A percentile compares a stretch with the other conserved stretches of the same genome.
Conservation (phyloP, 2,113 vertebrate species). For the Otolemur garnettii region DNA sequence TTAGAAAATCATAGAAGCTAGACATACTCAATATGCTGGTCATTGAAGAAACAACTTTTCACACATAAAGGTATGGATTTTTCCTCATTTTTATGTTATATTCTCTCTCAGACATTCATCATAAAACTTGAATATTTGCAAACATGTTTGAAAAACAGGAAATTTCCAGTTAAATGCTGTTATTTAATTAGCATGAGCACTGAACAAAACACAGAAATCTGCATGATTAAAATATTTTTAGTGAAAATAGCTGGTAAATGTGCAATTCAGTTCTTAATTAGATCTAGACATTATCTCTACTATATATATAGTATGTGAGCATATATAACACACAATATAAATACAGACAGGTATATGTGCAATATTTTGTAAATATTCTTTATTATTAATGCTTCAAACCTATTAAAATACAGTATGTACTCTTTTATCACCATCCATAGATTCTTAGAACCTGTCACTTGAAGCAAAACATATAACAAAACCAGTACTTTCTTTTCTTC, state of each 20-base stretch:
- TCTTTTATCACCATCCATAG: neutral
- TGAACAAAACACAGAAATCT: slow-evolving; percentile 32
- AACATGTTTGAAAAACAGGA: slow-evolving; percentile 13
- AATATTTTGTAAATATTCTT: neutral
- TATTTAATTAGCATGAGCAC: neutral
- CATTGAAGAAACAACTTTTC: neutral
- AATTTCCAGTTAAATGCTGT: neutral
- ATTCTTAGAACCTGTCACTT: neutral
- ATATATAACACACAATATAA: neutral
- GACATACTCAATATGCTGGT: neutral
- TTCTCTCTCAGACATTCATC: neutral
- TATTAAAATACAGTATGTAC: neutral
- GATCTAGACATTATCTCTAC: neutral
- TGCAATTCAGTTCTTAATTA: slow-evolving; percentile 2
- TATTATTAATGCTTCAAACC: neutral
- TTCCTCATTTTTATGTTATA: neutral
- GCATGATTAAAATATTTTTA: slow-evolving; percentile 22
- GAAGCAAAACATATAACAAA: neutral
- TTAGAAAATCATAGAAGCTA: neutral
- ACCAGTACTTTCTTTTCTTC: neutral
- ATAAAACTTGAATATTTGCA: slow-evolving; percentile 30
- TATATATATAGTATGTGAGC: neutral
- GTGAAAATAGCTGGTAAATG: neutral
- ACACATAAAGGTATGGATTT: neutral
- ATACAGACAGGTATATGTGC: neutral